A percentile compares a stretch with the other conserved stretches of the same genome.
phyloP scores from a whole-genome alignment of 2,888 invertebrate genomes.

The Lutraria lutraria region DNA sequence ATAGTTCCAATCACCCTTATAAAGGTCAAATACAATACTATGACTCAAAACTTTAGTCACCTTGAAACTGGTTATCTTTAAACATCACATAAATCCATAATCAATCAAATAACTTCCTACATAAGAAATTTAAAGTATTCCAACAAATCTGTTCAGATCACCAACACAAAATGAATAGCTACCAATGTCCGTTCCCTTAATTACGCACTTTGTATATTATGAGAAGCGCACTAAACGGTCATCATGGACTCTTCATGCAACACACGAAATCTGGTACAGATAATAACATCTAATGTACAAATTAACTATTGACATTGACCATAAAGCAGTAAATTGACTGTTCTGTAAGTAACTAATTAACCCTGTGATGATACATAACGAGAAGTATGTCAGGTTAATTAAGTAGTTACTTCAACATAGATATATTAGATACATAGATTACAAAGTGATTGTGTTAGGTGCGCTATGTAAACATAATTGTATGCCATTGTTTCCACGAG shows the following conservation, averaged over 20 bases:
- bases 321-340: conserved; percentile 3
- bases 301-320: conserved; percentile 20
- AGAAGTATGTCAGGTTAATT: conserved; percentile 36
- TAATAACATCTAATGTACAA: conserved; percentile 12
- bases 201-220: background rate
- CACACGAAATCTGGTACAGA: background rate
- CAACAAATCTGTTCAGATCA: background rate
- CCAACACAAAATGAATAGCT: background rate
- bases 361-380: conserved; percentile 29
- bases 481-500: background rate
- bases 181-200: background rate
- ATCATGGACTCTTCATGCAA: background rate
- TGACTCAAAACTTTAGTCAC: too few relatives aligned
- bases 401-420: background rate
- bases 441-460: background rate
- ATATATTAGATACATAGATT: too few relatives aligned
- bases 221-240: background rate
- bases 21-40: too few relatives aligned
- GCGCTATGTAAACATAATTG: background rate
- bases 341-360: conserved; percentile 29
- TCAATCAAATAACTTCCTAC: background rate
- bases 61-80: too few relatives aligned
- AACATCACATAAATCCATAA: background rate
- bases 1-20: too few relatives aligned
- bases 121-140: background rate